These are phyloP conservation scores for Gyrodactylus bullatarudis DNA, from an alignment of 1,140 invertebrate species.

Conservation along the genomic window DNA sequence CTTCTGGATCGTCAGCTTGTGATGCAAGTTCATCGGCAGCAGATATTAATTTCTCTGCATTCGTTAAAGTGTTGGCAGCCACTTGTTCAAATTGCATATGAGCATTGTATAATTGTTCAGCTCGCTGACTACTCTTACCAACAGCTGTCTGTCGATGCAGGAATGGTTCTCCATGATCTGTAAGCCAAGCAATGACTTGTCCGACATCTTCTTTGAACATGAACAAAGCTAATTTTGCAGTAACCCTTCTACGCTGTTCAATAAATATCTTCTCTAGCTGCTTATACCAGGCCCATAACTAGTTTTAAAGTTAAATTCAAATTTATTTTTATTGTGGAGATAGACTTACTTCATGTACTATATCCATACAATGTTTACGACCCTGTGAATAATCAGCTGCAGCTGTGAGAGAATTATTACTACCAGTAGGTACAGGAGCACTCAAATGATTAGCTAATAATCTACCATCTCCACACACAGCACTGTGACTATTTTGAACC, in stretches of 20 bases:
- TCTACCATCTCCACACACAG: slow-evolving; percentile 23
- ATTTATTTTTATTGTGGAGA: background rate
- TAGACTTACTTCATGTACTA: slow-evolving; percentile 23
- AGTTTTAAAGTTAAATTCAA: slow-evolving; percentile 16
- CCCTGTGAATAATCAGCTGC: slow-evolving; percentile 62
- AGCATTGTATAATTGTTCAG: slow-evolving; percentile 70
- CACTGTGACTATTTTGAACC: slow-evolving; percentile 7
- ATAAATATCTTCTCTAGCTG: slow-evolving; percentile 61
- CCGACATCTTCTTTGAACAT: slow-evolving; percentile 68
- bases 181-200: slow-evolving; percentile 25
- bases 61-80: slow-evolving; percentile 56
- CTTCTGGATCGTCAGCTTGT: slow-evolving; percentile 68
- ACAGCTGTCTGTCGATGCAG: slow-evolving; percentile 75
- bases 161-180: slow-evolving; percentile 93
- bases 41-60: slow-evolving; percentile 70
- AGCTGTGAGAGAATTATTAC: slow-evolving; percentile 36
- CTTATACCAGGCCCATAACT: slow-evolving; percentile 65
- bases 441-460: slow-evolving; percentile 20
- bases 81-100: slow-evolving; percentile 67
- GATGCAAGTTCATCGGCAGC: slow-evolving; percentile 74
- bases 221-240: slow-evolving; percentile 48
- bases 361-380: slow-evolving; percentile 23
- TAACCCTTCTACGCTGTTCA: slow-evolving; percentile 42
- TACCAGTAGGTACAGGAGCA: slow-evolving; percentile 19
- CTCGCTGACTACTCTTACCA: slow-evolving; percentile 62